Base-by-base conservation (phyloP, 1,140 invertebrate genomes). In the Gonioctena quinquepunctata region DNA sequence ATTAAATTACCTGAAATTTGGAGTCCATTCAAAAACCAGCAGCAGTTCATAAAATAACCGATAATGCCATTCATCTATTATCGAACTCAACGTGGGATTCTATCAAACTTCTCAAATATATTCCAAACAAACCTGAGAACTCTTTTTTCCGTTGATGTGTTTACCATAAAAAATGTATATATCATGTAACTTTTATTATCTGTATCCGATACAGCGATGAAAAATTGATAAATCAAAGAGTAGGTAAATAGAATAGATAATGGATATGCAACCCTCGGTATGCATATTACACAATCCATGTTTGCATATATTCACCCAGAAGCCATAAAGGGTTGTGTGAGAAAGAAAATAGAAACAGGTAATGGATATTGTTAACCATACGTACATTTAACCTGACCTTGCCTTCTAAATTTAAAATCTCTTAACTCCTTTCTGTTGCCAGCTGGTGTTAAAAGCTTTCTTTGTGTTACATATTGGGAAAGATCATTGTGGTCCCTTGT, bases 81-180 rank as follows among this genome's bases (percentile, higher is more conserved):
- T 42, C 16, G 16, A 42, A 42, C 13, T 13, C 33, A 42, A n/a
- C 33, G 33, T 42, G 33, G 13, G 33, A 42, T 42, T 42, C 33
- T 42, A n/a, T 42, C 13, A 11, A 42, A 42, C 33, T 42, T 42
- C 16, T 42, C 33, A 42, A 13, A 42, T 42, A n/a, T n/a, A 42
- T 42, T 54, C 52, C 52, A 54, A 54, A 54, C 52, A 54, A 54
- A 54, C 52, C 52, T 54, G 19, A 54, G 52, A 54, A 21, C 52
- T 54, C 52, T 54, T 54, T 54, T 62, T 62, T 25, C 26, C n/a
- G 11, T 62, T 16, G 42, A 62, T 33, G 26, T 62, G 11, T 62
- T 62, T 62, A 62, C 16, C 60, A 62, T 62, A 62, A 62, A 62
- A 62, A 33, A 18, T 48, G 27, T 28, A 62, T 62, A 62, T 33